Evolutionary conservation across 2,113 vertebrate genomes (phyloP).

Genomic region (Arvicanthis niloticus): DNA sequence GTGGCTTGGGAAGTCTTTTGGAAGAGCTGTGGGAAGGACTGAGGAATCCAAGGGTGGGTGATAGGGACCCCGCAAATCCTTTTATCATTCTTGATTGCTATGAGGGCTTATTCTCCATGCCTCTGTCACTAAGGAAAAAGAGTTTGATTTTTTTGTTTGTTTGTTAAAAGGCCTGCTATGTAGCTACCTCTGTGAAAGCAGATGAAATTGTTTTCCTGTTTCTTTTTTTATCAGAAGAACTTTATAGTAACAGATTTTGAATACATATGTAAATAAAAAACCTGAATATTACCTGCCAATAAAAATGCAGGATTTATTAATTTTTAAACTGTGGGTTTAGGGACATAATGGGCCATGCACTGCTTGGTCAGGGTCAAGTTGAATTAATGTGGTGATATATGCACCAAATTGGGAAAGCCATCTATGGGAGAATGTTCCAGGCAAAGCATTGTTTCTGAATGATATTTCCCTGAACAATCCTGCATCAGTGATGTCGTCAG

Average conservation of each 20-base stretch:
- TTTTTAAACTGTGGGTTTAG: conserved; percentile 25
- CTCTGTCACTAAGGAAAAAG: neutral
- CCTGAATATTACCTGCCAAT: neutral
- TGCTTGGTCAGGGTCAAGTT: neutral
- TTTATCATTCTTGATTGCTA: neutral
- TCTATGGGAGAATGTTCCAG: neutral
- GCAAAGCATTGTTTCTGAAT: neutral
- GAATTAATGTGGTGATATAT: neutral
- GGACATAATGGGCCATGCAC: conserved; percentile 1
- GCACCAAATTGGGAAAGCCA: neutral
- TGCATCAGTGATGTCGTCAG: neutral
- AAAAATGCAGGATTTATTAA: conserved; percentile 60
- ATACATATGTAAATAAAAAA: conserved; percentile 57
- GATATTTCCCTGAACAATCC: neutral
- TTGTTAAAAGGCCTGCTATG: neutral
- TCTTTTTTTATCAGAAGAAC: neutral
- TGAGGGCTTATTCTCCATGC: neutral
- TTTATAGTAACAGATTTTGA: conserved; percentile 71
- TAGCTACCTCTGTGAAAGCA: neutral
- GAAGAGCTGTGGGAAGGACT: too few relatives aligned
- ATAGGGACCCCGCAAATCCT: too few relatives aligned
- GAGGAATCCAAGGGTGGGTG: too few relatives aligned
- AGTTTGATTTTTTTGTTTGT: neutral
- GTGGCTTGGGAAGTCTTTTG: too few relatives aligned
- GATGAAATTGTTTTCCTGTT: neutral